Conservation (phyloP, 2,797 vertebrate genomes). For the Melanotaenia trifasciata region DNA sequence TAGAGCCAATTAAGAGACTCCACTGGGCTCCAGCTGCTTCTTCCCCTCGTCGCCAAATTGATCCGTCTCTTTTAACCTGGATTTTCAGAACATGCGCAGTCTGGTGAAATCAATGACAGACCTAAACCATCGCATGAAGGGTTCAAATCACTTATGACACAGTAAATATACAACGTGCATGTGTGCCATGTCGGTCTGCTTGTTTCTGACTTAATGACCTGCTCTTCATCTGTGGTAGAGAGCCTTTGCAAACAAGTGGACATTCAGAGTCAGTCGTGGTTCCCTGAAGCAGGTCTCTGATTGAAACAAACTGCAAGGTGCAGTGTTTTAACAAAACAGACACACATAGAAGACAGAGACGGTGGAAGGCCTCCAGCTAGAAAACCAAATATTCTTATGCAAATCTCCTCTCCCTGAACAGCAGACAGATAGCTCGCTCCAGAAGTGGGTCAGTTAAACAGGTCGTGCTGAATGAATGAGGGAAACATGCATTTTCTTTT, state of each 20-base stretch:
- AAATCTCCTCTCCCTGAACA: slow-evolving; percentile 23
- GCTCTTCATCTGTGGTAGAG: slow-evolving; percentile 4
- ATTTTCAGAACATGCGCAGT: not conserved
- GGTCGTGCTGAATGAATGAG: slow-evolving; percentile 49
- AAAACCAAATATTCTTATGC: slow-evolving; percentile 23
- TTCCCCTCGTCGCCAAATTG: not conserved
- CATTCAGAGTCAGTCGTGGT: slow-evolving; percentile 5
- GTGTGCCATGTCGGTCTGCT: not conserved
- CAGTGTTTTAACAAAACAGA: slow-evolving; percentile 2
- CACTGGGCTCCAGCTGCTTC: not conserved
- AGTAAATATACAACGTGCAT: not conserved
- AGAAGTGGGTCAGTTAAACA: slow-evolving; percentile 74
- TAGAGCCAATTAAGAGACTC: not conserved
- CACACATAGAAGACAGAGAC: not conserved
- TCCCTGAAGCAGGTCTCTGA: slow-evolving; percentile 16
- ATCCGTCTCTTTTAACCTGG: not conserved
- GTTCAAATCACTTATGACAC: not conserved
- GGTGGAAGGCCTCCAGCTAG: not conserved
- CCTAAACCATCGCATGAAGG: not conserved
- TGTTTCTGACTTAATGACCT: slow-evolving; percentile 24
- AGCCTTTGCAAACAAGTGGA: slow-evolving; percentile 22
- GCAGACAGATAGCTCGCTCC: slow-evolving; percentile 25
- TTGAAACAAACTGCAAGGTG: slow-evolving; percentile 7
- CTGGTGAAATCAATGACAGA: not conserved
- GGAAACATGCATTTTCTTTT: slow-evolving; percentile 25